Evolutionary conservation across 2,797 vertebrate species (phyloP).

Genomic region (Hoplostethus atlanticus): DNA sequence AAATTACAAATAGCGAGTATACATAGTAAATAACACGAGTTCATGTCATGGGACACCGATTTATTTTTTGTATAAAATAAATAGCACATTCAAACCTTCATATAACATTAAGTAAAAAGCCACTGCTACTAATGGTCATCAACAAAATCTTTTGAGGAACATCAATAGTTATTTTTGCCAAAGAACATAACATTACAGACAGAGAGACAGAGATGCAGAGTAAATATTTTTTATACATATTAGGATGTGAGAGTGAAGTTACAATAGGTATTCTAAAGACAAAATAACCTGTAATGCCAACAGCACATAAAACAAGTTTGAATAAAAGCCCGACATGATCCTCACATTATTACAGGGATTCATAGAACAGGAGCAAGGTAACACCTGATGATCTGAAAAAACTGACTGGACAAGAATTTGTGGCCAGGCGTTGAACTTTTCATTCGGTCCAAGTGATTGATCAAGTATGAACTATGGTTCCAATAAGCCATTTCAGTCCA

Average conservation of each 20-base stretch:
- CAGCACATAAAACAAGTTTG: neutral
- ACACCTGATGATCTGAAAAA: no score
- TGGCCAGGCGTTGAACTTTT: no score
- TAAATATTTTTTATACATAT: neutral
- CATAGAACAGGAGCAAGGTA: neutral
- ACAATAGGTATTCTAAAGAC: neutral
- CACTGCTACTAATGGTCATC: neutral
- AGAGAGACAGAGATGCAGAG: neutral
- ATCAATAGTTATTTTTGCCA: neutral
- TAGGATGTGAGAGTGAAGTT: neutral
- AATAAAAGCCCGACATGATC: neutral
- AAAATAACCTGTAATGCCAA: neutral
- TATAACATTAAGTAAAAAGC: neutral
- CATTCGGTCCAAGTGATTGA: neutral
- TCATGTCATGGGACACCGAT: conserved; percentile 5
- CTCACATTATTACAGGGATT: neutral
- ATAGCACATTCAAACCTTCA: conserved; percentile 37
- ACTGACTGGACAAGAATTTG: no score
- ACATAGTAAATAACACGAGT: neutral
- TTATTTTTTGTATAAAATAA: conserved; percentile 65
- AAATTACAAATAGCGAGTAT: neutral
- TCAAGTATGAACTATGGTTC: conserved; percentile 8
- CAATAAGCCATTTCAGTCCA: neutral
- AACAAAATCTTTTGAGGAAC: neutral
- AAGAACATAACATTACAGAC: neutral